Base-by-base conservation (phyloP, 2,113 vertebrate genomes). In the Chionomys nivalis region DNA sequence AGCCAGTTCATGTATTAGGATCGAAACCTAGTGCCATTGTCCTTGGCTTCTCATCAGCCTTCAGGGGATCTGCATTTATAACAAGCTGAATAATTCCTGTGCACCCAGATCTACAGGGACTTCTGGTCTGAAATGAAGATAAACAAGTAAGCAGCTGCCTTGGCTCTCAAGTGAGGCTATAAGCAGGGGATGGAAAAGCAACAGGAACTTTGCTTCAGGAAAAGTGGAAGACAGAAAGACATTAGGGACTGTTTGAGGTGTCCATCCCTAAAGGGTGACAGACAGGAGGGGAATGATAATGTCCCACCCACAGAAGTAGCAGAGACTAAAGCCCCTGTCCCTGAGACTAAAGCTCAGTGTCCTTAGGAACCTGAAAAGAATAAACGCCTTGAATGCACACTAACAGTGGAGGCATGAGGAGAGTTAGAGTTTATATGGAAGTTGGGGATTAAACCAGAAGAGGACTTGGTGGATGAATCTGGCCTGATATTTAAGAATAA, bases 341-440 rank as follows among this genome's bases (percentile, higher is more conserved):
- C 44, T 44, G 44, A 44, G 44, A 44, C 44, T 44, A 44, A 44
- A 61, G 24, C 44, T 36, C 7, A 89, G 55, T 87, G 91, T 58
- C 49, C 87, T 68, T 87, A 36, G 76, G 61, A 93, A 95, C 55
- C 70, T 68, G n/a, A 31, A 90, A 88, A 90, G 61, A 93, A 78
- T 72, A 68, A 61, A 33, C 12, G 78, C 3, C 47, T 31, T 44
- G 47, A 19, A 19, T 26, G 1, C 28, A 33, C 19, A 5, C 44
- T 65, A 16, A 89, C 12, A 5, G 24, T 55, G 3, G 28, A 70
- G 24, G 42, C 65, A 7, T 4, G 19, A n/a, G 39, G 26, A 70
- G 65, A 82, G 83, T 52, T 83, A 12, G 90, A 92, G 36, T 36
- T 42, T 75, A 91, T 39, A 83, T 58, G 49, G 17, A 94, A 82